Percentiles rank a stretch among this genome's conserved stretches.
phyloP scores from a whole-genome alignment of 2,888 invertebrate species.

The Chrysotoxum bicinctum region DNA sequence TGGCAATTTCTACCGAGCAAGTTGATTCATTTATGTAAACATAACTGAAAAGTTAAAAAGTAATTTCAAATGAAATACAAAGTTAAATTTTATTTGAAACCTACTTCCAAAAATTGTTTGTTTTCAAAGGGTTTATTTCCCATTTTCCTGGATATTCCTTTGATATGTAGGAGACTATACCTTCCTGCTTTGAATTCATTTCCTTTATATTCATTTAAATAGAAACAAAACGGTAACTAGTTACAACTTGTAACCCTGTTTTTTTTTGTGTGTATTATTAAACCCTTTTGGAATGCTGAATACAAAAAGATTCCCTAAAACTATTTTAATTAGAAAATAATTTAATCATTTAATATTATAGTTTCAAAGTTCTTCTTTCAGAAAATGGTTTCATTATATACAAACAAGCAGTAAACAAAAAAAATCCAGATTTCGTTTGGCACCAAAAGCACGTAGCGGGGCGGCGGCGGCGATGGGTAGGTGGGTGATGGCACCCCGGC shows the following conservation, averaged over 20 bases:
- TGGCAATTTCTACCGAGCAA: too few species aligned
- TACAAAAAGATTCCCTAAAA: neutral
- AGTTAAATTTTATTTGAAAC: too few species aligned
- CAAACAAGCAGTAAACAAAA: neutral
- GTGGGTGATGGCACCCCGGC: neutral
- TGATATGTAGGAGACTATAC: neutral
- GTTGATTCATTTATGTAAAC: too few species aligned
- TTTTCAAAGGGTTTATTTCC: too few species aligned
- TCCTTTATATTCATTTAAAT: neutral
- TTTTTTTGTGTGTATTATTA: neutral
- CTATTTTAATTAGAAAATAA: constrained; percentile 47
- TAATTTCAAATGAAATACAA: too few species aligned
- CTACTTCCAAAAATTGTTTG: too few species aligned
- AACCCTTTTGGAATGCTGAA: neutral
- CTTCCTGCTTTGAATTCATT: neutral
- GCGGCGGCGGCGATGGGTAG: too few species aligned
- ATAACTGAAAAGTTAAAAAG: too few species aligned
- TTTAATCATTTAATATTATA: constrained; percentile 22
- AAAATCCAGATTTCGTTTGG: neutral
- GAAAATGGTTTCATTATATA: neutral
- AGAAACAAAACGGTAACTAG: neutral
- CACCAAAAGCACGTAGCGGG: constrained; percentile 8
- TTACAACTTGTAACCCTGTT: neutral
- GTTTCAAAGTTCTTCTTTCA: constrained; percentile 12
- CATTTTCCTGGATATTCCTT: neutral